A percentile compares a stretch with the other conserved stretches of the same genome.
Evolutionary conservation across 1,140 invertebrate genomes (phyloP).

Genomic region (Drosophila pruinosa): DNA sequence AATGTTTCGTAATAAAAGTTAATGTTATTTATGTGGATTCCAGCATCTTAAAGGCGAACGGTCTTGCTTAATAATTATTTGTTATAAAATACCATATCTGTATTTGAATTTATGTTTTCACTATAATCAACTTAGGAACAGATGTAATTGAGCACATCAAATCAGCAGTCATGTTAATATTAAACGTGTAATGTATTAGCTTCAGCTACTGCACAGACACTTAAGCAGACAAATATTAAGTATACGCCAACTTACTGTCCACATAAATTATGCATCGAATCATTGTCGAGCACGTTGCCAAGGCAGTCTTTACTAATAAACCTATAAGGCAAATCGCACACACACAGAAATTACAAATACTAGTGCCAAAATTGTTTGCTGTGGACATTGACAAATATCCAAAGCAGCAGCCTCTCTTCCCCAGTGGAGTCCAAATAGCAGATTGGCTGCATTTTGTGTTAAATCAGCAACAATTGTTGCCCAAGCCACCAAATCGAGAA

Average conservation of each 20-base stretch:
- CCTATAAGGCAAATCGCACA: constrained; percentile 19
- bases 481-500: constrained; percentile 38
- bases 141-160: neutral
- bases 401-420: constrained; percentile 15
- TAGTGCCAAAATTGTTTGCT: constrained; percentile 35
- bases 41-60: neutral
- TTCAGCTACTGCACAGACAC: neutral
- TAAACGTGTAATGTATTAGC: neutral
- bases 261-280: constrained; percentile 41
- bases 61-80: neutral
- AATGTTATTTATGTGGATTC: neutral
- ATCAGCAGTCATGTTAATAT: neutral
- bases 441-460: constrained; percentile 75
- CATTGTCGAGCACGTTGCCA: constrained; percentile 26
- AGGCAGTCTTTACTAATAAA: constrained; percentile 35
- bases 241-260: constrained; percentile 7
- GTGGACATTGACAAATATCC: constrained; percentile 42
- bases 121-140: neutral
- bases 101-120: neutral
- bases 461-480: constrained; percentile 76
- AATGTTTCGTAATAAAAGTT: too few relatives aligned
- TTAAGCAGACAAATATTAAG: constrained; percentile 18
- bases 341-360: neutral
- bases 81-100: neutral
- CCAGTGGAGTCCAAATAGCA: constrained; percentile 3